Percentiles rank a stretch among this genome's conserved stretches.
These are phyloP conservation scores for Apamea epomidion DNA, from an alignment of 2,888 invertebrate genomes.

Conservation along the genomic window DNA sequence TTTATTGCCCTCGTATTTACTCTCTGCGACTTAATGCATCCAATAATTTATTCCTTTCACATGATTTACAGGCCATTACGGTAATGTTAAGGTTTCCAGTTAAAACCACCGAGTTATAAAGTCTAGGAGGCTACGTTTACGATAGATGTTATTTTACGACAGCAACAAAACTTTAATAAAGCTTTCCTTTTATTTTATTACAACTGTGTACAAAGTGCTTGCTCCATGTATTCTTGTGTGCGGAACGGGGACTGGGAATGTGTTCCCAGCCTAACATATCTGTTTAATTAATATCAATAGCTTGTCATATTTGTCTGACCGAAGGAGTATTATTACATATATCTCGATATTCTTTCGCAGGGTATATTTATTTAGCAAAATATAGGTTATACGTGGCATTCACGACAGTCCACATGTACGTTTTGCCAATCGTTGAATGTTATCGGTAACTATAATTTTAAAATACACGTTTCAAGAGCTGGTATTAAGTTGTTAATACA, in stretches of 20 bases:
- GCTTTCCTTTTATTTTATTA: conserved; percentile 75
- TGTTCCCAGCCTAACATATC: conserved; percentile 20
- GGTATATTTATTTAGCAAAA: conserved; percentile 44
- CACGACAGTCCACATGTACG: neutral
- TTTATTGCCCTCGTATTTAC: conserved; percentile 80
- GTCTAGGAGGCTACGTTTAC: conserved; percentile 82
- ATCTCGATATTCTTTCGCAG: conserved; percentile 33
- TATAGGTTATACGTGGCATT: conserved; percentile 31
- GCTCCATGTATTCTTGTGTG: conserved; percentile 41
- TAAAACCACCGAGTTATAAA: conserved; percentile 81
- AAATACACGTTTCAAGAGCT: conserved; percentile 32
- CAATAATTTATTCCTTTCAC: conserved; percentile 84
- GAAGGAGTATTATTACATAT: conserved; percentile 45
- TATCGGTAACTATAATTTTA: conserved; percentile 47
- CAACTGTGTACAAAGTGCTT: conserved; percentile 69
- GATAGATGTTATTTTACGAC: conserved; percentile 83
- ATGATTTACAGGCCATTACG: conserved; percentile 85
- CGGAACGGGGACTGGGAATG: conserved; percentile 16
- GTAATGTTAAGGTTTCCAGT: conserved; percentile 80
- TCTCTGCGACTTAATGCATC: conserved; percentile 78
- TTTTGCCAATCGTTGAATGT: conserved; percentile 40
- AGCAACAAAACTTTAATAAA: conserved; percentile 78
- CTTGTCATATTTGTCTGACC: conserved; percentile 40
- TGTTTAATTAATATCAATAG: conserved; percentile 42
- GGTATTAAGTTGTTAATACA: conserved; percentile 29